A percentile compares a stretch with the other conserved stretches of the same genome.
These are phyloP conservation scores for Ctenosaura bakeri DNA, from an alignment of 2,797 vertebrate species.

Conservation along the genomic window DNA sequence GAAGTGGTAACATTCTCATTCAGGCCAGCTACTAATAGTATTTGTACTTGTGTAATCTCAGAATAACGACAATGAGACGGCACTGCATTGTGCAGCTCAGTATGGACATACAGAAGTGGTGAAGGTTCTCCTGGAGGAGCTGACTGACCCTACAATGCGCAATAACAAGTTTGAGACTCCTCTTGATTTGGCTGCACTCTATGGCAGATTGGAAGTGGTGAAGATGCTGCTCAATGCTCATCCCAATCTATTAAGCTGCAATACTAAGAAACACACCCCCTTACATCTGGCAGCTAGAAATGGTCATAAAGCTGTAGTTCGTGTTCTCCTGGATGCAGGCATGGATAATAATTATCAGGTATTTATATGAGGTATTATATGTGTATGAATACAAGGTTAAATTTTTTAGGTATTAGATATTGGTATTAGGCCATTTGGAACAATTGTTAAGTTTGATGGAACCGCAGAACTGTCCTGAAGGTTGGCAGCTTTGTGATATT, in stretches of 20 bases:
- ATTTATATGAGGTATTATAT: not conserved
- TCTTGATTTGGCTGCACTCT: slow-evolving; percentile 94
- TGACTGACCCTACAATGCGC: slow-evolving; percentile 98
- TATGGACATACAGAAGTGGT: slow-evolving; percentile 96
- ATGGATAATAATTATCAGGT: slow-evolving; percentile 99
- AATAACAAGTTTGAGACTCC: slow-evolving; percentile 98
- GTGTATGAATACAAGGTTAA: not conserved
- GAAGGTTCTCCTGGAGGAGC: slow-evolving; percentile 94
- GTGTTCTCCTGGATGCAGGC: slow-evolving; percentile 92
- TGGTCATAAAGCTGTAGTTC: slow-evolving; percentile 92
- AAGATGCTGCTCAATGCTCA: slow-evolving; percentile 94
- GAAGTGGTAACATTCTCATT: not conserved
- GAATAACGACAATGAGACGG: slow-evolving; percentile 99
- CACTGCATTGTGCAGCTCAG: slow-evolving; percentile 96
- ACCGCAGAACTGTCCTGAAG: not conserved
- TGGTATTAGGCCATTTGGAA: not conserved
- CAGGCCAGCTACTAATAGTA: accelerated
- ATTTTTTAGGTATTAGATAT: not conserved
- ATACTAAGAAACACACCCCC: slow-evolving; percentile 96
- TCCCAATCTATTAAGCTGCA: slow-evolving; percentile 95
- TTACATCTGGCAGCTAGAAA: slow-evolving; percentile 96
- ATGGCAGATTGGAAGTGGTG: slow-evolving; percentile 96
- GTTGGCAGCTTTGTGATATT: not conserved
- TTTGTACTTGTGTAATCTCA: slow-evolving; percentile 70
- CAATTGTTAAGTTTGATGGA: not conserved